These are phyloP conservation scores for Sebastes taczanowskii DNA, from an alignment of 2,797 vertebrate genomes.

Conservation along the genomic window DNA sequence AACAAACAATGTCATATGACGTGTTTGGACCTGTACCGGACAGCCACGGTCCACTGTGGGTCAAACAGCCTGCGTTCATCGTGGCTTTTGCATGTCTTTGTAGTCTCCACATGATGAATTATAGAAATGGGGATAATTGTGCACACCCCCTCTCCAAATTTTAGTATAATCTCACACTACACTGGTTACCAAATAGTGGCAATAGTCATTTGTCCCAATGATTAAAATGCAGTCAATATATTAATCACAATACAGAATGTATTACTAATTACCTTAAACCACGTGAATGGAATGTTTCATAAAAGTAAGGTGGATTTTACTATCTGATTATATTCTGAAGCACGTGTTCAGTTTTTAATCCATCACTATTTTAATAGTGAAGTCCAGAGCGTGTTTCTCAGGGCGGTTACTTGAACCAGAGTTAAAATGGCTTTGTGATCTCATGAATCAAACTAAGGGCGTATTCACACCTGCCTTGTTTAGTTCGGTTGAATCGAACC, in stretches of 20 bases:
- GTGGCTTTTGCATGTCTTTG: neutral
- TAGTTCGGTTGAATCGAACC: too few relatives aligned
- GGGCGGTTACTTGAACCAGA: neutral
- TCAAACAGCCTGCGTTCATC: neutral
- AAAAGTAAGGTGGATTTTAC: neutral
- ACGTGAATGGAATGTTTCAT: neutral
- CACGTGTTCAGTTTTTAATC: neutral
- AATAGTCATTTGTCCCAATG: neutral
- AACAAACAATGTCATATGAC: neutral
- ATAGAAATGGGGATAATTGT: neutral
- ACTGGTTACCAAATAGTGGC: neutral
- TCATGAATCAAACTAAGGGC: neutral
- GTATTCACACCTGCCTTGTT: too few relatives aligned
- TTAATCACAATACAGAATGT: neutral
- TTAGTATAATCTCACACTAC: neutral
- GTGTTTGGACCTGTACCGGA: neutral
- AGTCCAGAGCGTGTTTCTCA: neutral
- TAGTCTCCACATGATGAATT: neutral
- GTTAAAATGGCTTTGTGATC: neutral
- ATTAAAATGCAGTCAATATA: constrained; percentile 5
- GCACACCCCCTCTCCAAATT: neutral
- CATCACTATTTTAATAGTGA: neutral
- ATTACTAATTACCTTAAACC: neutral
- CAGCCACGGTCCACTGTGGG: neutral
- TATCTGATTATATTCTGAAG: neutral